A percentile compares a stretch with the other conserved stretches of the same genome.
Conservation (phyloP, 2,113 vertebrate genomes). For the Halcyon senegalensis region DNA sequence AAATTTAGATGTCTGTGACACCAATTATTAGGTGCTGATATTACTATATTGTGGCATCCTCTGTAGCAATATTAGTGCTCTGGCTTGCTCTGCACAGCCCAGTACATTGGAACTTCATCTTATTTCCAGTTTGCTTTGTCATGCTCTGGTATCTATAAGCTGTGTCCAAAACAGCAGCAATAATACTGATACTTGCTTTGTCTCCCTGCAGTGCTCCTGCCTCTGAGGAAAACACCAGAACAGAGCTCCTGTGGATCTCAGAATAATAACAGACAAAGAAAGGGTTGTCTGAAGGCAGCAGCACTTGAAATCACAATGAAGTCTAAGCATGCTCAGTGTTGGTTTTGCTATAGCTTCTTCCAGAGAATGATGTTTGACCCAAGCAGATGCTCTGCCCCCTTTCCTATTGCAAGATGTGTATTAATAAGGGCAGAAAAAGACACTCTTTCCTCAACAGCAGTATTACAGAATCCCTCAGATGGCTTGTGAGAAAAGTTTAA, state of each 20-base stretch:
- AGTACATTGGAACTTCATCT: background rate
- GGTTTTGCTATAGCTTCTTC: background rate
- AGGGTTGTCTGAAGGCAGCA: background rate
- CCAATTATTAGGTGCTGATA: background rate
- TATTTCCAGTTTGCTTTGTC: background rate
- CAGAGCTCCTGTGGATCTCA: background rate
- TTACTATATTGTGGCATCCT: background rate
- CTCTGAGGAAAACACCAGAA: background rate
- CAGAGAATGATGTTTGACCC: background rate
- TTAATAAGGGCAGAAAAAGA: background rate
- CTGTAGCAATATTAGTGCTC: background rate
- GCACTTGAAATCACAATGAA: background rate
- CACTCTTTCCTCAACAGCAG: background rate
- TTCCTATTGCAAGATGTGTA: background rate
- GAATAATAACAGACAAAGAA: background rate
- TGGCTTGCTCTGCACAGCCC: background rate
- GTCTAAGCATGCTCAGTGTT: background rate
- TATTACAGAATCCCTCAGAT: background rate
- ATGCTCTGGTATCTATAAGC: background rate
- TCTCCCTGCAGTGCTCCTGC: background rate
- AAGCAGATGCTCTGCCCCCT: background rate
- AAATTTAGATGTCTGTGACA: background rate
- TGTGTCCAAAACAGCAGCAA: background rate
- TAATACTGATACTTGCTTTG: background rate
- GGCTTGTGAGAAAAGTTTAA: conserved; percentile 1